Evolutionary conservation across 2,888 invertebrate genomes (phyloP).

Genomic region (Drosophila neoperkinsi): DNA sequence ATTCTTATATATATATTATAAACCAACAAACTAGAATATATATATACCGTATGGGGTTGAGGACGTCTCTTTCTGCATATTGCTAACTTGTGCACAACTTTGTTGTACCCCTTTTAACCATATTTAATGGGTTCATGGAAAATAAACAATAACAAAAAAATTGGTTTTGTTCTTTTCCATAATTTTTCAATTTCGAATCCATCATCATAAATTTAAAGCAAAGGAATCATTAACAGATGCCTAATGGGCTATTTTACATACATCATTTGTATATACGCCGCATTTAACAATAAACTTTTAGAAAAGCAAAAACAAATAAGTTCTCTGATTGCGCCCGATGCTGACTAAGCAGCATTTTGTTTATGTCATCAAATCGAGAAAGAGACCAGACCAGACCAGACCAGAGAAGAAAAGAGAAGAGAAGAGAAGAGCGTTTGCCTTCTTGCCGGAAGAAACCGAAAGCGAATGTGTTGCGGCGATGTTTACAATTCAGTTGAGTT

Average conservation of each 20-base stretch:
- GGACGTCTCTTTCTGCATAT: neutral
- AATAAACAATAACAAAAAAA: neutral
- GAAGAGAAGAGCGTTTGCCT: slow-evolving; percentile 20
- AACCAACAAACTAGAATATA: neutral
- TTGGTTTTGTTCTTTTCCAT: neutral
- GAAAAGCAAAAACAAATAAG: slow-evolving; percentile 24
- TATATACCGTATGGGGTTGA: no score
- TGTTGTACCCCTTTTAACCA: neutral
- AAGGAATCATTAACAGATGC: neutral
- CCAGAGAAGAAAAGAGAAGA: neutral
- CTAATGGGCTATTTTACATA: slow-evolving; percentile 9
- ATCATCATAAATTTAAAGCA: neutral
- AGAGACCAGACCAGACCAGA: slow-evolving; percentile 8
- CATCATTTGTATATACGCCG: slow-evolving; percentile 22
- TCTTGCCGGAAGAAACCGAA: slow-evolving; percentile 65
- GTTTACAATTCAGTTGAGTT: slow-evolving; percentile 21
- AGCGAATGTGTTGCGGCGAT: slow-evolving; percentile 30
- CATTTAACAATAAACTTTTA: slow-evolving; percentile 6
- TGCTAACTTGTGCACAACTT: neutral
- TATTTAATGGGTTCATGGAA: neutral
- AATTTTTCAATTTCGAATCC: neutral
- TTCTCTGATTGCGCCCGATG: slow-evolving; percentile 9
- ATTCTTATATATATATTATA: neutral
- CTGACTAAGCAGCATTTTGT: slow-evolving; percentile 57
- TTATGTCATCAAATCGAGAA: slow-evolving; percentile 56